Base-by-base conservation (phyloP, 2,113 vertebrate genomes). In the Carollia perspicillata region DNA sequence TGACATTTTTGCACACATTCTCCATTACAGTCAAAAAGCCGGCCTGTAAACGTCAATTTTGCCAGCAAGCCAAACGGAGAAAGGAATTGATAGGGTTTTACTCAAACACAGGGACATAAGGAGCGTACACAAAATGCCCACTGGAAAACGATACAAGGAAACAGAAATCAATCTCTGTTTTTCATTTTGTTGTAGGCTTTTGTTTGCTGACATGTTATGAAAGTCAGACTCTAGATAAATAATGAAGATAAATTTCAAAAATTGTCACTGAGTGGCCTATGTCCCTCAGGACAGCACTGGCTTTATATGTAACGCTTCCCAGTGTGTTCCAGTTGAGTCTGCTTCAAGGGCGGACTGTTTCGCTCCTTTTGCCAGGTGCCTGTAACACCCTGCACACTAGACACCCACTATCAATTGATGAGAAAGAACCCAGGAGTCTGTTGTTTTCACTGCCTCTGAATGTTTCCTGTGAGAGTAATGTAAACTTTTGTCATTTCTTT, bases 1-100 rank as follows among this genome's bases (percentile, higher is more conserved):
- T 55, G 44, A 4, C 88, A 68, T 81, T 93, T 96, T 97, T 94
- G 90, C 26, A 93, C 78, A 87, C 53, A 60, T 89, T 95, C 93
- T 95, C 96, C 85, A 66, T 94, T 84, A 89, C n/a, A 95, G 94
- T 84, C 95, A 13, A 95, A 81, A 93, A 90, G 58, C 65, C 88
- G 68, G 33, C 60, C 83, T 96, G 84, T 92, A 92, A 93, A 95
- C 68, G 66, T 83, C 75, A 72, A 35, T 92, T 90, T 84, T 90
- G 58, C 75, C 80, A 95, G 81, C 71, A 95, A 37, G 84, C 95
- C 80, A 95, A 78, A 90, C 37, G 66, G 77, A 93, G 55, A 90
- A 79, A 95, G 71, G 74, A 87, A 90, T 37, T 23, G 72, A 75
- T 13, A 92, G 69, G 55, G 65, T 53, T 92, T 96, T 90, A 92